Conservation (phyloP, 2,113 vertebrate genomes). For the Larimichthys polyactis region DNA sequence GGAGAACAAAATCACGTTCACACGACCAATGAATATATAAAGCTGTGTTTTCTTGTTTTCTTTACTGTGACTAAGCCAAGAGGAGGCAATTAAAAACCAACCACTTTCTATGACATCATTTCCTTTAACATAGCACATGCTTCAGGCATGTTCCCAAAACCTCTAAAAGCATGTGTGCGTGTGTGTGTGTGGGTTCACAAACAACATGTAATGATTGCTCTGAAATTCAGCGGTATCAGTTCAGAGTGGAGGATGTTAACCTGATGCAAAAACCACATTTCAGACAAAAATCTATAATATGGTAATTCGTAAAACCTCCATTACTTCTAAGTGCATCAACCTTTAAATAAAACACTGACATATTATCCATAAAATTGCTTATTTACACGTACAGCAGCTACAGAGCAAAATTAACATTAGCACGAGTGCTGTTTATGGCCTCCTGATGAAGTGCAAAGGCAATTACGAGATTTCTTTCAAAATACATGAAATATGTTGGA, state of each 20-base stretch:
- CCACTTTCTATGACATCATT: slow-evolving; percentile 21
- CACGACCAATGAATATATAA: background rate
- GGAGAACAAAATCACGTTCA: background rate
- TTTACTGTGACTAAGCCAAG: background rate
- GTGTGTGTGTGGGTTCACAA: background rate
- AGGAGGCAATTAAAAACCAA: slow-evolving; percentile 21
- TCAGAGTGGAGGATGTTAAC: background rate
- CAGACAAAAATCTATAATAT: background rate
- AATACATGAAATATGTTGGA: no score
- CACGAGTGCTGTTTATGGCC: background rate
- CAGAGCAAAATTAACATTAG: background rate
- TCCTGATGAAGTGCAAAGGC: background rate
- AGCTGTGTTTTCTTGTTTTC: slow-evolving; percentile 4
- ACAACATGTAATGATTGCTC: slow-evolving; percentile 5
- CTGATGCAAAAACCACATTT: background rate
- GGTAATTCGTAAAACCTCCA: background rate
- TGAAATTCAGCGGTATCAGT: background rate
- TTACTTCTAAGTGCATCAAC: background rate
- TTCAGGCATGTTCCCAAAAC: slow-evolving; percentile 16
- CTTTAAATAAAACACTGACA: background rate
- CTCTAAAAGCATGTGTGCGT: background rate
- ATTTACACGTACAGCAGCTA: background rate
- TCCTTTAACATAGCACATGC: slow-evolving; percentile 28
- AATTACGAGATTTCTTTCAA: no score
- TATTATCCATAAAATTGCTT: background rate